Percentiles rank a stretch among this genome's conserved stretches.
Conservation (phyloP, 2,113 vertebrate species). For the Zosterops pallidus region DNA sequence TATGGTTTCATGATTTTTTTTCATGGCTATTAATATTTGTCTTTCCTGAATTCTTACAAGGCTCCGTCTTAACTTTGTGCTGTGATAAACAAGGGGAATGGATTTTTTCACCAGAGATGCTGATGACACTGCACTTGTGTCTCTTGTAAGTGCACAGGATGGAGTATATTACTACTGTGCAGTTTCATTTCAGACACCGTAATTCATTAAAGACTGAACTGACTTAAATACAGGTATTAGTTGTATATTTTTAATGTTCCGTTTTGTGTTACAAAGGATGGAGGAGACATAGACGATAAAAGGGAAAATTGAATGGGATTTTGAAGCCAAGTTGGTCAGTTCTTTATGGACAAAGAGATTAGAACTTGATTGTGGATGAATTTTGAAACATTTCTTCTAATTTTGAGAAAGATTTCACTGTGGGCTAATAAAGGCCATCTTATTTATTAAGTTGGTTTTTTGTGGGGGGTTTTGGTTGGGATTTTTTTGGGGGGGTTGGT, state of each 20-base stretch:
- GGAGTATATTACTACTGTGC: background rate
- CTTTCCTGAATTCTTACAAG: background rate
- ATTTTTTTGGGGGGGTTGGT: background rate
- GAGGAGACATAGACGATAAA: background rate
- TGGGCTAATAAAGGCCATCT: background rate
- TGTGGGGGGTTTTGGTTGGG: background rate
- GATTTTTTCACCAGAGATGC: background rate
- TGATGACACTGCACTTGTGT: background rate
- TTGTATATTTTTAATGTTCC: background rate
- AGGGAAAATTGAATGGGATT: background rate
- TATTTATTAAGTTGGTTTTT: background rate
- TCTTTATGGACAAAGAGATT: background rate
- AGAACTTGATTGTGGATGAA: background rate
- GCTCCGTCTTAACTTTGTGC: background rate
- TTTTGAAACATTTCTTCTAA: background rate
- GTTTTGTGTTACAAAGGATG: background rate
- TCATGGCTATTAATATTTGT: background rate
- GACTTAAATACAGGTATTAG: background rate
- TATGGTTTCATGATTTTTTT: background rate
- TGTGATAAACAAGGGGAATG: background rate
- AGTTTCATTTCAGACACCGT: background rate
- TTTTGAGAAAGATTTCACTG: background rate
- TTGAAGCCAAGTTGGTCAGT: background rate
- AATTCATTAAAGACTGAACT: background rate
- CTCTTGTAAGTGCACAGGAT: background rate